A percentile compares a stretch with the other conserved stretches of the same genome.
These are phyloP conservation scores for Oscheius sp. DNA, from an alignment of 2,888 invertebrate species.

Conservation along the genomic window DNA sequence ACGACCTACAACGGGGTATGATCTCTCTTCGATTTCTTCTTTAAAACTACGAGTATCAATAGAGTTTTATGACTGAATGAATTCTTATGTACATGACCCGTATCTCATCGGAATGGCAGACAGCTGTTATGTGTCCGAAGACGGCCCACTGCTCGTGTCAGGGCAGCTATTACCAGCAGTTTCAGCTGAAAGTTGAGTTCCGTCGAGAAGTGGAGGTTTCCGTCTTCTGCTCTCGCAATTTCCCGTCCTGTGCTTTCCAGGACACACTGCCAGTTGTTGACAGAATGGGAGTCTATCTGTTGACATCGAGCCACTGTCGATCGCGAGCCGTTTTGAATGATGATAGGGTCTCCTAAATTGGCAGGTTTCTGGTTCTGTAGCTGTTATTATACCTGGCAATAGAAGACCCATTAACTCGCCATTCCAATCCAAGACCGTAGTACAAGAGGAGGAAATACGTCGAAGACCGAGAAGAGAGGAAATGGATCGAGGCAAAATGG, in stretches of 20 bases:
- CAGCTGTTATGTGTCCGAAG: slow-evolving; percentile 28
- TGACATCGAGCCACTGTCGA: slow-evolving; percentile 34
- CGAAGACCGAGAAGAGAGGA: slow-evolving; percentile 28
- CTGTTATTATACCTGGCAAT: slow-evolving; percentile 18
- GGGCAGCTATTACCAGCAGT: slow-evolving; percentile 33
- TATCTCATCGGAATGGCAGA: slow-evolving; percentile 25
- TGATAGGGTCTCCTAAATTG: slow-evolving; percentile 37
- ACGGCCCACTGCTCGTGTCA: slow-evolving; percentile 33
- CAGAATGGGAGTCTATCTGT: slow-evolving; percentile 15
- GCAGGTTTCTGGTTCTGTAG: background rate
- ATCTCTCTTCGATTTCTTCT: background rate
- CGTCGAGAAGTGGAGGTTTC: slow-evolving; percentile 18
- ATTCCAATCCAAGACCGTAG: slow-evolving; percentile 51
- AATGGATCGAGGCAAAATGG: slow-evolving; percentile 39
- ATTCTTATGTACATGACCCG: background rate
- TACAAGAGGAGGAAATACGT: slow-evolving; percentile 35
- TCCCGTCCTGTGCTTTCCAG: slow-evolving; percentile 28
- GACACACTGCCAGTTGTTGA: slow-evolving; percentile 29
- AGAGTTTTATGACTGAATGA: background rate
- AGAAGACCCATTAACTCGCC: slow-evolving; percentile 46
- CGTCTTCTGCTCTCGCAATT: slow-evolving; percentile 17
- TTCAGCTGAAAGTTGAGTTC: slow-evolving; percentile 36
- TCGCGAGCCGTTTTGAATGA: slow-evolving; percentile 36
- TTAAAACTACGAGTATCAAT: background rate
- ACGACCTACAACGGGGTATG: slow-evolving; percentile 11